Conservation (phyloP, 37 sponge, comb jelly and placozoan species). For the Tethya wilhelma region DNA sequence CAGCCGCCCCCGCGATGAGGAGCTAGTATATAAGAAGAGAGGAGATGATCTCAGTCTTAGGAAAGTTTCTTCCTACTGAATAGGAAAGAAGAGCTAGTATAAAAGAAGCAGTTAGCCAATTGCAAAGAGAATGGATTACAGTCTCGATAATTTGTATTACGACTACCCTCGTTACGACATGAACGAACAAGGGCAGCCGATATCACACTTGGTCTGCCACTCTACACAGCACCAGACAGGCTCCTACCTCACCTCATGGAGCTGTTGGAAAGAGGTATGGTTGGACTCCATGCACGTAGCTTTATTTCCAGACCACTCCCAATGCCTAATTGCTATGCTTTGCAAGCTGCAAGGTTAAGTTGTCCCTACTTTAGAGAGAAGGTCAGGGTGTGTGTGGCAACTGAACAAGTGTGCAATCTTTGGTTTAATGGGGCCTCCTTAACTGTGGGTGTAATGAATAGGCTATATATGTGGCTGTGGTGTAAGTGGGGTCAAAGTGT, state of each 20-base stretch:
- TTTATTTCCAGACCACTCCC: too few relatives aligned
- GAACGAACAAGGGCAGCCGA: not conserved
- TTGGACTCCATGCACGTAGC: too few relatives aligned
- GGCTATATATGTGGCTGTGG: too few relatives aligned
- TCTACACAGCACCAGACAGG: conserved; percentile 5
- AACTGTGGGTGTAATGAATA: too few relatives aligned
- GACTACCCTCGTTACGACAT: not conserved
- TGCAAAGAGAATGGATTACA: conserved; percentile 9
- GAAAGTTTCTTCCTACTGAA: not conserved
- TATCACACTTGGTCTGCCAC: conserved; percentile 33
- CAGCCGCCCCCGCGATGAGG: too few relatives aligned
- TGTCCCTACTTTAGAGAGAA: too few relatives aligned
- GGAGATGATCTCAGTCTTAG: conserved; percentile 19
- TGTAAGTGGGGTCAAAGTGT: too few relatives aligned
- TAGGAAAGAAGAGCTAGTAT: not conserved
- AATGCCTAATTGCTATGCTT: too few relatives aligned
- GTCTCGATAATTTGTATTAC: conserved; percentile 15
- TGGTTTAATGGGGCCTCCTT: too few relatives aligned
- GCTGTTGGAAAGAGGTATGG: conserved; percentile 17
- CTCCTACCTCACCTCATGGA: conserved; percentile 1
- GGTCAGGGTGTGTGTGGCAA: too few relatives aligned
- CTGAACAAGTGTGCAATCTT: too few relatives aligned
- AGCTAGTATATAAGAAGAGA: not conserved
- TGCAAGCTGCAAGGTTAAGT: too few relatives aligned
- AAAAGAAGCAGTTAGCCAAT: not conserved